phyloP scores from a whole-genome alignment of 2,797 vertebrate species.

The Lutra lutra region DNA sequence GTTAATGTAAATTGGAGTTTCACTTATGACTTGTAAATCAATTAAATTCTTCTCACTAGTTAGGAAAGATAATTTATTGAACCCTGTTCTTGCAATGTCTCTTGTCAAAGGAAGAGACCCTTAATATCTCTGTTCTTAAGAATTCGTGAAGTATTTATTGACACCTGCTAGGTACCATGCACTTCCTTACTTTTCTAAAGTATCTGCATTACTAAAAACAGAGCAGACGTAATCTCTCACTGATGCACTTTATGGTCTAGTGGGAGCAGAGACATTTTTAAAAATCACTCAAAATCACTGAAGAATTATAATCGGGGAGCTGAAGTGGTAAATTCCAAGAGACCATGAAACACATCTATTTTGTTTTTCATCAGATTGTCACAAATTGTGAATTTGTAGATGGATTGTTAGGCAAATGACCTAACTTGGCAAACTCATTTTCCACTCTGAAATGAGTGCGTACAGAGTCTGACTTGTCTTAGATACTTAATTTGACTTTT shows the following conservation, averaged over 20 bases:
- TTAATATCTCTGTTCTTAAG: not conserved
- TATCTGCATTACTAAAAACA: not conserved
- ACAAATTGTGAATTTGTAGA: not conserved
- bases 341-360: not conserved
- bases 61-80: slow-evolving; percentile 41
- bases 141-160: slow-evolving; percentile 29
- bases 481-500: not conserved
- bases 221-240: not conserved
- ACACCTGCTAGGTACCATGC: not conserved
- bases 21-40: not conserved
- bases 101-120: not conserved
- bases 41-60: slow-evolving; percentile 28
- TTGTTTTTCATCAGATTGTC: not conserved
- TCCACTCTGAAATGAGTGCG: not conserved
- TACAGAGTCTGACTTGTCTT: not conserved
- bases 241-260: not conserved
- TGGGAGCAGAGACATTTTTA: not conserved
- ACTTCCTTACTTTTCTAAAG: slow-evolving; percentile 14
- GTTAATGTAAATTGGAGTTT: slow-evolving; percentile 25
- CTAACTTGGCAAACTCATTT: not conserved
- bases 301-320: not conserved
- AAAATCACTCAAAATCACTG: not conserved
- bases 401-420: not conserved
- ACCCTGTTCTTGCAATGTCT: not conserved
- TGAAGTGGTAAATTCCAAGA: not conserved